Evolutionary conservation across 2,113 vertebrate species (phyloP).

Genomic region (Ochotona princeps): DNA sequence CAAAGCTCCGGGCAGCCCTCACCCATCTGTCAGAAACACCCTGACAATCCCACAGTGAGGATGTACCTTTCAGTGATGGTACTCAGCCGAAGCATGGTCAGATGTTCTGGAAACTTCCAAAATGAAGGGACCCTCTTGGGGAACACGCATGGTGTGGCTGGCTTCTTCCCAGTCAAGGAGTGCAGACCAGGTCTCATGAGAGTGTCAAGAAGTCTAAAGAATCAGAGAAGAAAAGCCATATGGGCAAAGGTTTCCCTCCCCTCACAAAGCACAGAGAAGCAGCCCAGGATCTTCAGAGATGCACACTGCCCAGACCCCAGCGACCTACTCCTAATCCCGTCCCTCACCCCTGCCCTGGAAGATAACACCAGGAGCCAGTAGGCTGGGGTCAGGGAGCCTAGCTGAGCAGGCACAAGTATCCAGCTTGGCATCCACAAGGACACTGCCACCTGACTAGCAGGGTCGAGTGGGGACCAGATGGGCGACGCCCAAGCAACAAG

Average conservation of each 20-base stretch:
- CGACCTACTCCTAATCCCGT: neutral
- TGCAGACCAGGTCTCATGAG: neutral
- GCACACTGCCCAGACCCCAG: neutral
- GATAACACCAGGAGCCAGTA: neutral
- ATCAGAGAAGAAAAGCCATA: neutral
- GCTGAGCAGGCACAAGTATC: neutral
- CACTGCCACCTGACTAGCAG: neutral
- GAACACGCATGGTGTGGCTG: neutral
- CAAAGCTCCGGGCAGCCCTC: neutral
- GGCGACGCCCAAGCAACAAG: neutral
- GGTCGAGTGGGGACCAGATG: neutral
- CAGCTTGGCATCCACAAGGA: neutral
- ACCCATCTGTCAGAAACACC: neutral
- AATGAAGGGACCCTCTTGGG: neutral
- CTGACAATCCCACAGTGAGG: neutral
- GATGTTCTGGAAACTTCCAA: conserved; percentile 15
- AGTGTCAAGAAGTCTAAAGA: neutral
- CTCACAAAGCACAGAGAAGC: neutral
- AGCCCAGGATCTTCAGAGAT: neutral
- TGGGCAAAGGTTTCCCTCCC: neutral
- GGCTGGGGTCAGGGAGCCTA: neutral
- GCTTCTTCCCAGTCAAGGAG: conserved; percentile 22
- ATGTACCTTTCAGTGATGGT: neutral
- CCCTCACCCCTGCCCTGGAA: neutral
- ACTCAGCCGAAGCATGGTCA: neutral